Percentiles rank a stretch among this genome's conserved stretches.
Evolutionary conservation across 2,113 vertebrate species (phyloP).

Genomic region (Rhea pennata): DNA sequence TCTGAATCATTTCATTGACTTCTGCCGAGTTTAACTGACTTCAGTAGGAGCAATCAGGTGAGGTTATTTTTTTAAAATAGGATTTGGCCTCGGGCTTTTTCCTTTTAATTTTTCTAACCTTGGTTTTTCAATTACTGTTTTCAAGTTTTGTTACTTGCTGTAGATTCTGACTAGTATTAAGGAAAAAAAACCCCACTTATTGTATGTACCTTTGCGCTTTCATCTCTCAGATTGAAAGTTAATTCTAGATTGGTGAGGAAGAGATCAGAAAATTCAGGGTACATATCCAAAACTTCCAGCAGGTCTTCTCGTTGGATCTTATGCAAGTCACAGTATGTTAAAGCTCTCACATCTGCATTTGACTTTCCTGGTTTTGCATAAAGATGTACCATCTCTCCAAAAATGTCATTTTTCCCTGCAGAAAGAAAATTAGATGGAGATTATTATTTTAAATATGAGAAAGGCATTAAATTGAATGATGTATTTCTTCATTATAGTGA

Average conservation of each 20-base stretch:
- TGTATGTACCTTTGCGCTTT: constrained; percentile 84
- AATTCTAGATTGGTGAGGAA: constrained; percentile 96
- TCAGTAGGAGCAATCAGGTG: neutral
- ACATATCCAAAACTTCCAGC: constrained; percentile 97
- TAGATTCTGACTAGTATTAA: neutral
- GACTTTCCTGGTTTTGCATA: constrained; percentile 96
- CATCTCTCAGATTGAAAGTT: constrained; percentile 96
- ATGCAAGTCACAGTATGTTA: constrained; percentile 97
- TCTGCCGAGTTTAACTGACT: neutral
- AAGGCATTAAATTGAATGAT: neutral
- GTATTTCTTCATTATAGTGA: neutral
- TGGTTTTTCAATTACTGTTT: neutral
- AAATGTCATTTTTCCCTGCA: constrained; percentile 97
- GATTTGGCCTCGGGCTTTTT: neutral
- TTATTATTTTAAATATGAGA: neutral
- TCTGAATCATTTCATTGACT: constrained; percentile 15
- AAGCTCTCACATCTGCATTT: constrained; percentile 93
- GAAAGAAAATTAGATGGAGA: constrained; percentile 6
- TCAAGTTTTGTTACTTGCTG: neutral
- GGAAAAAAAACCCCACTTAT: neutral
- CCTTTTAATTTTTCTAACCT: neutral
- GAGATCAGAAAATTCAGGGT: constrained; percentile 96
- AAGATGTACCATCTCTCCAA: constrained; percentile 97
- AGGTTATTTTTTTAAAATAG: neutral
- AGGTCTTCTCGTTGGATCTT: constrained; percentile 96